Evolutionary conservation across 2,888 invertebrate species (phyloP).

Genomic region (Gonocerus acuteangulatus): DNA sequence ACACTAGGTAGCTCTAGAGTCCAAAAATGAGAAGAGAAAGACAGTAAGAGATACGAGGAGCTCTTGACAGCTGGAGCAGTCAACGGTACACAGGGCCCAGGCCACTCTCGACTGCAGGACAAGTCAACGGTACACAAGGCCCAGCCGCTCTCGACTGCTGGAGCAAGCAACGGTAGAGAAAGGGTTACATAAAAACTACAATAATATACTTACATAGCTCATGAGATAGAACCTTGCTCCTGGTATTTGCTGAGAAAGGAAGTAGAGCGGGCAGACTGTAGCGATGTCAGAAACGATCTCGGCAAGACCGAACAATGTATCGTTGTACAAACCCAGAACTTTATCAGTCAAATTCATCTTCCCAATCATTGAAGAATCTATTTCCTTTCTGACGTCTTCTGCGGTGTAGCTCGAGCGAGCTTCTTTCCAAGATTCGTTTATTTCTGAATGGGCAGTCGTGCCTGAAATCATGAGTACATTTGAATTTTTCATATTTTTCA

Average conservation of each 20-base stretch:
- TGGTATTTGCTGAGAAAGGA: constrained; percentile 50
- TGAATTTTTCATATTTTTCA: too few relatives aligned
- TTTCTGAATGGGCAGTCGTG: constrained; percentile 56
- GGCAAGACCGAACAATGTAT: constrained; percentile 57
- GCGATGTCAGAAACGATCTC: constrained; percentile 70
- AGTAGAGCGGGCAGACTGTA: constrained; percentile 68
- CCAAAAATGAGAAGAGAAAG: too few relatives aligned
- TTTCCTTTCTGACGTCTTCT: constrained; percentile 55
- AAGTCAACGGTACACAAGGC: too few relatives aligned
- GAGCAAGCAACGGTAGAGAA: too few relatives aligned
- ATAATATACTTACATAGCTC: constrained; percentile 42
- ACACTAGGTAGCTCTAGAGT: too few relatives aligned
- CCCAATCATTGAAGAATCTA: constrained; percentile 53
- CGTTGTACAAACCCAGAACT: constrained; percentile 58
- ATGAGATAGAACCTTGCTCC: constrained; percentile 43
- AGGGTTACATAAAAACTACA: too few relatives aligned
- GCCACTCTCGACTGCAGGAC: too few relatives aligned
- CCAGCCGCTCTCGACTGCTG: too few relatives aligned
- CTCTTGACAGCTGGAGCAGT: too few relatives aligned
- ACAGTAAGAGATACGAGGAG: too few relatives aligned
- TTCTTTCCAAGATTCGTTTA: constrained; percentile 53
- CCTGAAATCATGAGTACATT: constrained; percentile 37
- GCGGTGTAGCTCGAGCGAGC: constrained; percentile 60
- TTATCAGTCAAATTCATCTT: constrained; percentile 55
- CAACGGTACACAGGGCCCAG: too few relatives aligned